A percentile compares a stretch with the other conserved stretches of the same genome.
phyloP scores from a whole-genome alignment of 2,113 vertebrate species.

The Lathamus discolor region DNA sequence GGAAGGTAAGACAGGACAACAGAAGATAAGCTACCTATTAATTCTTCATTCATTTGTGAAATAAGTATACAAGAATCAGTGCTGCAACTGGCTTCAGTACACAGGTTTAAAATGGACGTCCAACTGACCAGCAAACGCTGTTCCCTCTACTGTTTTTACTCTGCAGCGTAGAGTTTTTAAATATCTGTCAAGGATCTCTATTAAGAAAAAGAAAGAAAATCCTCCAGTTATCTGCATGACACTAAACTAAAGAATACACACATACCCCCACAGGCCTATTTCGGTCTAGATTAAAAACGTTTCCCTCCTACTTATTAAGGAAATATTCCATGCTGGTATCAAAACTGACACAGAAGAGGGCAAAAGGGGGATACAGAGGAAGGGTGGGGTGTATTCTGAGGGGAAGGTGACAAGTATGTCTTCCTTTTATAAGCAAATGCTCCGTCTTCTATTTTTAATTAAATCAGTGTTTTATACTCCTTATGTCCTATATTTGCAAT shows the following conservation, averaged over 20 bases:
- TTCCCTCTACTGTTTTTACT: not conserved
- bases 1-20: not conserved
- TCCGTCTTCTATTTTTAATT: not conserved
- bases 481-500: not conserved
- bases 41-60: not conserved
- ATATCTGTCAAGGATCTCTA: conserved; percentile 6
- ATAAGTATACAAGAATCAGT: not conserved
- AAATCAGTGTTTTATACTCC: not conserved
- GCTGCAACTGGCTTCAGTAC: not conserved
- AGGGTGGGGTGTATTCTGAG: not conserved
- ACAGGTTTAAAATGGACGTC: conserved; percentile 63
- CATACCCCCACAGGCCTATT: conserved; percentile 51
- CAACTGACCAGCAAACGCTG: conserved; percentile 30
- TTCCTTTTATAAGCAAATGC: not conserved
- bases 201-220: not conserved
- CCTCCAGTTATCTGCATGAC: conserved; percentile 14
- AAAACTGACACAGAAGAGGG: not conserved
- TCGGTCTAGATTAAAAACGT: conserved; percentile 32
- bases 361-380: not conserved
- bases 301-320: conserved; percentile 60
- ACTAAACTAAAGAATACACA: conserved; percentile 49
- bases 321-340: conserved; percentile 24
- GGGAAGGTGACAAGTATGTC: not conserved
- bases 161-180: conserved; percentile 18
- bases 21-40: not conserved